Base-by-base conservation (phyloP, 2,113 vertebrate species). In the Salvelinus fontinalis region DNA sequence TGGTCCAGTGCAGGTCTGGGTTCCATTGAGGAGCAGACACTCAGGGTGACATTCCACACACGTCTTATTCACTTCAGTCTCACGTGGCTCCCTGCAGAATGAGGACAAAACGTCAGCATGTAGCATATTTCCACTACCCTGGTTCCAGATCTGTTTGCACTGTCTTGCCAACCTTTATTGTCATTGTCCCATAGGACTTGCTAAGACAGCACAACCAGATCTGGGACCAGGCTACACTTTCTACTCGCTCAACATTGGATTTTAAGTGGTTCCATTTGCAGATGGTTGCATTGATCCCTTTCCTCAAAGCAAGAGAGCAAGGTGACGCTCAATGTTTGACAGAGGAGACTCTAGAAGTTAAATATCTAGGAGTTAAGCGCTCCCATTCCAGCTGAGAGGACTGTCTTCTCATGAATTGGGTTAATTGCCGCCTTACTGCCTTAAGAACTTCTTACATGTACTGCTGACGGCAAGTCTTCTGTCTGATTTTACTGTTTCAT, bases 11-110 rank as follows among this genome's bases (percentile, higher is more conserved):
- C 96, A 98, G 84, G 95, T 95, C 44, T 81, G 67, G 0, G 91
- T 94, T 74, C 89, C 91, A 27, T 96, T 96, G 76, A 94, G 89
- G 67, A 79, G 93, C 8, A 88, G 89, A 85, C 96, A 98, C 85
- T 97, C 95, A 0, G 92, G 82, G 84, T 98, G 93, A 82, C 96
- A 98, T 24, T 86, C 87, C 16, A 93, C 11, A 83, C 96, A 98
- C 20, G 86, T 91, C 69, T 87, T 92, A 73, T 93, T 89, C 78
- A 90, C 83, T 71, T 91, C 84, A 31, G 84, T 92, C 83, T 98
- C 96, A 5, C 95, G 92, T 0, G 90, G 93, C 20, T 95, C 93
- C 65, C 96, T 97, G 88, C 69, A 86, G 62, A 82, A 57, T 74
- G 12, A 84, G 1, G 34, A 74, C 22, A 82, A 26, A 71, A 77